Evolutionary conservation across 2,888 invertebrate species (phyloP).

Genomic region (Oscheius sp.): DNA sequence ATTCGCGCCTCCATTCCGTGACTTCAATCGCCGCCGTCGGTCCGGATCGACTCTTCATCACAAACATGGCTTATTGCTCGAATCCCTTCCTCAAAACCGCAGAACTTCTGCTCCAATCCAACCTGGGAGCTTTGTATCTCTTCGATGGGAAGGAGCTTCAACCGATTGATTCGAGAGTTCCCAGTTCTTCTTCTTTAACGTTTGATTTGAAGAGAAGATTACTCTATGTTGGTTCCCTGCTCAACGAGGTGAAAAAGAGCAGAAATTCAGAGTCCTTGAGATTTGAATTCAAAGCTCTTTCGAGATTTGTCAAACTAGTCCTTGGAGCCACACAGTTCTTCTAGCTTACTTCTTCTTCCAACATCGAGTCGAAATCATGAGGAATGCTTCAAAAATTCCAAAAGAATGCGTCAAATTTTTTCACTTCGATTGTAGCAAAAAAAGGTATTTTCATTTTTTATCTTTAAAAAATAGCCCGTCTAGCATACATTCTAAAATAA

Average conservation of each 20-base stretch:
- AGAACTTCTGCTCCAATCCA: slow-evolving; percentile 44
- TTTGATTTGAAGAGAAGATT: slow-evolving; percentile 48
- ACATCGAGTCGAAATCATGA: too few species aligned
- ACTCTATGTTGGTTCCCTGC: slow-evolving; percentile 56
- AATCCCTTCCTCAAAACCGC: slow-evolving; percentile 37
- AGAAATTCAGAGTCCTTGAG: too few species aligned
- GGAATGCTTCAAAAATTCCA: too few species aligned
- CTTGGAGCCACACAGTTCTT: too few species aligned
- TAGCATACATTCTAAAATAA: too few species aligned
- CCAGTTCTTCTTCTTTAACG: slow-evolving; percentile 55
- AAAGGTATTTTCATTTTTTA: too few species aligned
- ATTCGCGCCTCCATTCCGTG: slow-evolving; percentile 45
- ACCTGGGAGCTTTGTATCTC: slow-evolving; percentile 57
- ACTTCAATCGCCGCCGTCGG: slow-evolving; percentile 60
- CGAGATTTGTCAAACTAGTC: too few species aligned
- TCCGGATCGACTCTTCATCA: slow-evolving; percentile 62
- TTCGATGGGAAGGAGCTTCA: slow-evolving; percentile 58
- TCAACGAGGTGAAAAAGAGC: slow-evolving; percentile 49
- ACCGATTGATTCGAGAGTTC: slow-evolving; percentile 35
- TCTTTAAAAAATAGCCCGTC: too few species aligned
- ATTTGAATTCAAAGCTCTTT: too few species aligned
- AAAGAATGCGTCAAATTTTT: too few species aligned
- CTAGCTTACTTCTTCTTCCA: too few species aligned
- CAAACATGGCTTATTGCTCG: slow-evolving; percentile 55
- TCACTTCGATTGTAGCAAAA: too few species aligned